Evolutionary conservation across 2,888 invertebrate genomes (phyloP).

Genomic region (Chaetoderma sp.): DNA sequence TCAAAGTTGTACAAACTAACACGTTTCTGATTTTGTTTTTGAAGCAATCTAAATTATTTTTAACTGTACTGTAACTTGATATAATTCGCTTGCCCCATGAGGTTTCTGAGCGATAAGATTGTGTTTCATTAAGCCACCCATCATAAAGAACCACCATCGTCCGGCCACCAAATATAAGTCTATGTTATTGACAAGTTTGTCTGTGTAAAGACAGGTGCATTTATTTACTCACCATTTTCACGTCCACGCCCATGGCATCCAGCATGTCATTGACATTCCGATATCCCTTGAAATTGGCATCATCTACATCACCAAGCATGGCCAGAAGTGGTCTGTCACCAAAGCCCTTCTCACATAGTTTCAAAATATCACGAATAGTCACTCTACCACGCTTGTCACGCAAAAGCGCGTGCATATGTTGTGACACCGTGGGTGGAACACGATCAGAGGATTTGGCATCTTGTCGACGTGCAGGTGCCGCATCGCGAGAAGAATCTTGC

Average conservation of each 20-base stretch:
- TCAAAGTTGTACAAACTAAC: no score
- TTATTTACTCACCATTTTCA: slow-evolving; percentile 60
- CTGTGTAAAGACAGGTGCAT: slow-evolving; percentile 77
- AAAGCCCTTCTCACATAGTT: slow-evolving; percentile 54
- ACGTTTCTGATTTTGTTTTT: no score
- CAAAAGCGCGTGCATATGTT: slow-evolving; percentile 55
- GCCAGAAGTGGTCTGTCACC: slow-evolving; percentile 52
- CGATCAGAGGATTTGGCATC: background rate
- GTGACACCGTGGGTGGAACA: slow-evolving; percentile 34
- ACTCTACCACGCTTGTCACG: slow-evolving; percentile 57
- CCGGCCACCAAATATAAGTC: no score
- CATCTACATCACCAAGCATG: slow-evolving; percentile 52
- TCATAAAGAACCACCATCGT: no score
- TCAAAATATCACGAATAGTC: slow-evolving; percentile 59
- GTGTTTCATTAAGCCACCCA: no score
- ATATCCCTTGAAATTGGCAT: slow-evolving; percentile 81
- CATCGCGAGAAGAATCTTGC: no score
- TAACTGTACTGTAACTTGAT: no score
- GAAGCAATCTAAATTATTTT: no score
- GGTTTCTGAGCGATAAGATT: no score
- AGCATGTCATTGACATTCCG: slow-evolving; percentile 91
- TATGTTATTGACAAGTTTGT: no score
- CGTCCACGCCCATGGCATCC: slow-evolving; percentile 70
- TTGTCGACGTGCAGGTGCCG: slow-evolving; percentile 15
- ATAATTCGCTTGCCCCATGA: no score